Conservation (phyloP, 2,888 invertebrate genomes). For the Coenonympha glycerion region DNA sequence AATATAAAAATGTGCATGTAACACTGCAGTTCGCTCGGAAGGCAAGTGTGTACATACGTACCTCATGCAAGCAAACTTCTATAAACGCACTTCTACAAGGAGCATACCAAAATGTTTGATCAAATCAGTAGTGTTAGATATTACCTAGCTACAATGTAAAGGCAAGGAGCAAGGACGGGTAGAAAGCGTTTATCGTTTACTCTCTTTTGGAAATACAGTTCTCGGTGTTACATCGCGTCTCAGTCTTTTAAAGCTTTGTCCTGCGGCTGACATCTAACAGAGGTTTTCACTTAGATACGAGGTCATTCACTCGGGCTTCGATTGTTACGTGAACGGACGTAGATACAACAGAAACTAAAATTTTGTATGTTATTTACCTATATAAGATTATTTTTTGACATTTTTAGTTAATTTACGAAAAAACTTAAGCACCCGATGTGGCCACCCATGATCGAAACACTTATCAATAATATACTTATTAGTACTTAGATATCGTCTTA, state of each 20-base stretch:
- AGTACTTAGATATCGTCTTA: background rate
- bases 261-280: conserved; percentile 45
- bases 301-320: conserved; percentile 14
- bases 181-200: conserved; percentile 70
- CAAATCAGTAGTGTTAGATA: conserved; percentile 54
- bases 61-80: conserved; percentile 39
- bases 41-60: conserved; percentile 24
- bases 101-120: conserved; percentile 46
- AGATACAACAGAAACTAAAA: no score
- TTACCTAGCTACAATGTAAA: conserved; percentile 71
- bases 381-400: no score
- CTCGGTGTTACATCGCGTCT: conserved; percentile 69
- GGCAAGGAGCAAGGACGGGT: conserved; percentile 76
- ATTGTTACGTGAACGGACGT: conserved; percentile 13
- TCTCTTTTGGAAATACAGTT: conserved; percentile 67
- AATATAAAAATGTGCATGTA: conserved; percentile 19
- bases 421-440: conserved; percentile 67
- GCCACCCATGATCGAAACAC: conserved; percentile 50
- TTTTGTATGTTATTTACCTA: no score
- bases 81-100: conserved; percentile 58
- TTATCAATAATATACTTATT: conserved; percentile 26
- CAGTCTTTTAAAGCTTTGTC: conserved; percentile 71
- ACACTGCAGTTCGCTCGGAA: conserved; percentile 25
- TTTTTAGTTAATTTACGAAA: conserved; percentile 51
- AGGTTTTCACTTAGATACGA: conserved; percentile 18